These are phyloP conservation scores for Rhodeus uyekii DNA, from an alignment of 2,797 vertebrate genomes.

Conservation along the genomic window DNA sequence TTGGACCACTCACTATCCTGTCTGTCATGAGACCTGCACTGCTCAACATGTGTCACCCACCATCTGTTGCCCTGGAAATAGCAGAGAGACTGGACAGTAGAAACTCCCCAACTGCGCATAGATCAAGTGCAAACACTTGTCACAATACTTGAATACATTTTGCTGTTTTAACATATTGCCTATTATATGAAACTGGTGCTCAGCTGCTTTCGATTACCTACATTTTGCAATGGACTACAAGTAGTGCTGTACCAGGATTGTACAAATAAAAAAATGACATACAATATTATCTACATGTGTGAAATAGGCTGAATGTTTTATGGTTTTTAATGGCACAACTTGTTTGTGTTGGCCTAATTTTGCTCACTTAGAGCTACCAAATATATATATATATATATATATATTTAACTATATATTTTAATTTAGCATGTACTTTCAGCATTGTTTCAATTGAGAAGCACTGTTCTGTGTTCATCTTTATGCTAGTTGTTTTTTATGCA, in stretches of 20 bases:
- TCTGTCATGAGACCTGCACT: constrained; percentile 28
- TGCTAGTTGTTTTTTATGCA: neutral
- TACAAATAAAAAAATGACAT: too few species aligned
- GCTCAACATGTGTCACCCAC: constrained; percentile 11
- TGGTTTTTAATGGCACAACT: too few species aligned
- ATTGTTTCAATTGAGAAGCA: neutral
- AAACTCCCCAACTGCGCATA: neutral
- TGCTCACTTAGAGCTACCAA: neutral
- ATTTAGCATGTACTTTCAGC: neutral
- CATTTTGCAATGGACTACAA: neutral
- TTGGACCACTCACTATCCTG: constrained; percentile 22
- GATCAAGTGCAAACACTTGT: neutral
- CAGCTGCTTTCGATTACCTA: neutral
- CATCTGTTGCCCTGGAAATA: constrained; percentile 53
- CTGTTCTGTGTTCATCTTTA: neutral
- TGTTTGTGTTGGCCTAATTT: neutral
- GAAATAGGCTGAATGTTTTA: neutral
- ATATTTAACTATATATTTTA: neutral
- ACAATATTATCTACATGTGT: neutral
- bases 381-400: neutral
- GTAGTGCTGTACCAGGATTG: neutral
- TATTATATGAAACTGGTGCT: neutral
- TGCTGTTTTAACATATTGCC: neutral
- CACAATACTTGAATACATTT: neutral
- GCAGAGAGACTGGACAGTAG: constrained; percentile 10